phyloP scores from a whole-genome alignment of 2,113 vertebrate genomes.

The Oncorhynchus tshawytscha region DNA sequence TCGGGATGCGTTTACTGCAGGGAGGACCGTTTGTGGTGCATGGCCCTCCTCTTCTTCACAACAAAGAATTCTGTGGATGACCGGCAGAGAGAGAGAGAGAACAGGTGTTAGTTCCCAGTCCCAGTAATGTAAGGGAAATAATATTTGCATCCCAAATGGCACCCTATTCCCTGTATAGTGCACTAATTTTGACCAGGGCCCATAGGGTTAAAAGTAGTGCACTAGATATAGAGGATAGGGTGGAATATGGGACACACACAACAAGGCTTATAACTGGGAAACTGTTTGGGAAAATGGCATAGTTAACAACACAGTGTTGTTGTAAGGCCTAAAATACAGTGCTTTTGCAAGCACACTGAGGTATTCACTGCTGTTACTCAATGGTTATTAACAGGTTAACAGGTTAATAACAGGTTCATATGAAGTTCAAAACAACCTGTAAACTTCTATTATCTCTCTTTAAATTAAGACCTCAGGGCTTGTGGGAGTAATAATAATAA shows the following conservation, averaged over 20 bases:
- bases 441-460: neutral
- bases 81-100: neutral
- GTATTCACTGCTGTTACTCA: neutral
- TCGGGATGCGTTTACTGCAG: constrained; percentile 27
- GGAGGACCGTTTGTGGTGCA: constrained; percentile 53
- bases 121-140: too few species aligned
- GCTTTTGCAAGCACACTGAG: neutral
- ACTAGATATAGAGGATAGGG: neutral
- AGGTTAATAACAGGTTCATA: neutral
- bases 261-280: too few species aligned
- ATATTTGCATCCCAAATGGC: too few species aligned
- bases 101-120: neutral
- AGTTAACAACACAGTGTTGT: neutral
- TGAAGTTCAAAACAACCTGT: neutral
- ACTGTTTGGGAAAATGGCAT: neutral
- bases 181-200: neutral
- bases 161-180: too few species aligned
- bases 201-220: neutral
- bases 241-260: too few species aligned
- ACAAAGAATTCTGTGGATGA: constrained; percentile 71
- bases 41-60: constrained; percentile 67
- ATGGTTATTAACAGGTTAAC: too few species aligned
- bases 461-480: neutral
- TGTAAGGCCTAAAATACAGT: neutral
- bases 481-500: neutral